Evolutionary conservation across 2,888 invertebrate species (phyloP), one percentile per base, ranked within the genome.

Genomic region (Archaeoteleia sp.): DNA sequence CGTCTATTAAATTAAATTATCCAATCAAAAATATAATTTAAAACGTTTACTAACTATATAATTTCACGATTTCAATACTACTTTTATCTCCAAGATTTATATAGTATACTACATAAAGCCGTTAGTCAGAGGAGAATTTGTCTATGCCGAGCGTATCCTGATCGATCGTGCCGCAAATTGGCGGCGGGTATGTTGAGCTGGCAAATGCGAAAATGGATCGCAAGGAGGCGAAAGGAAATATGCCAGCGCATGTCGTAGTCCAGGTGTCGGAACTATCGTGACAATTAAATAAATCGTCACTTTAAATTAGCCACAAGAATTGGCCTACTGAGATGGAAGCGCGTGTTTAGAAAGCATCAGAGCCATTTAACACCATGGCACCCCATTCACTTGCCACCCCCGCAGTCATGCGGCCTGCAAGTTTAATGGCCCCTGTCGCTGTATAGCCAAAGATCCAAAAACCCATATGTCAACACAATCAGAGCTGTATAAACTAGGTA

Each of bases 211-310:
- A 45, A 58, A 58, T 63, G 15, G 40, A 54, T 63, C 49, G 45
- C 40, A 48, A 49, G 49, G 10, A 34, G 23, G 27, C 32, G 35
- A 53, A 45, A 32, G 39, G 15, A 42, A 42, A 27, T 14, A 12
- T 20, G 48, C 17, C 32, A 30, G 15, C 48, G 40, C 48, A 27
- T 62, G 54, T 39, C 58, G 40, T 23, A 67, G 74, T 77, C 78
- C 79, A 79, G 78, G 78, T 79, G 79, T 74, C 67, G 62, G 48
- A 63, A 65, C 58, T 51, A 58, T 48, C 43, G 54, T 60, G 58
- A 75, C 80, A 79, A 80, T 80, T 80, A 80, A 80, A 79, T 73
- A 75, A 80, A 78, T 80, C 78, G 66, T 79, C 77, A 74, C 58
- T 67, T 70, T 60, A 78, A 80, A 80, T 80, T 79, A 79, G 74